Percentiles rank a stretch among this genome's conserved stretches.
Evolutionary conservation across 1,140 invertebrate species (phyloP).

Genomic region (Tetranychus cinnabarinus): DNA sequence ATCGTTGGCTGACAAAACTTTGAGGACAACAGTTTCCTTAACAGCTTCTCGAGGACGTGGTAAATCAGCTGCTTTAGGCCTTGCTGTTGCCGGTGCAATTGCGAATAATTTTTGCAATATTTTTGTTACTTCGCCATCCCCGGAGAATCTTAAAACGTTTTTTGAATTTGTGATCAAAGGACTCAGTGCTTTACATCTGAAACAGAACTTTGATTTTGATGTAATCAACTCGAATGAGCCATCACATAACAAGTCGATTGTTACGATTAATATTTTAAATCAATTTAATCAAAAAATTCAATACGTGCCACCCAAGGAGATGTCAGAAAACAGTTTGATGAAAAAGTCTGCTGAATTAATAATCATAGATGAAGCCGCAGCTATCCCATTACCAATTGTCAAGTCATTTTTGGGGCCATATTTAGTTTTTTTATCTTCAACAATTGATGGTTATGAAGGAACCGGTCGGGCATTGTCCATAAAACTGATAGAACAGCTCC

Average conservation of each 20-base stretch:
- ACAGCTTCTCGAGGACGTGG: slow-evolving; percentile 90
- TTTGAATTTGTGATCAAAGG: slow-evolving; percentile 96
- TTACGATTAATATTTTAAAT: slow-evolving; percentile 64
- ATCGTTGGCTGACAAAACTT: slow-evolving; percentile 72
- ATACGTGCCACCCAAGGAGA: slow-evolving; percentile 83
- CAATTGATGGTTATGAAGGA: slow-evolving; percentile 95
- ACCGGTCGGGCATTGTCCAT: slow-evolving; percentile 85
- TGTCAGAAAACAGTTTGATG: slow-evolving; percentile 28
- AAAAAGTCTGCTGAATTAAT: slow-evolving; percentile 61
- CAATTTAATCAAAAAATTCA: slow-evolving; percentile 93
- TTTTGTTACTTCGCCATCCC: slow-evolving; percentile 90
- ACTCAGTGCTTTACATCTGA: slow-evolving; percentile 56
- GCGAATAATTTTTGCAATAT: slow-evolving; percentile 83
- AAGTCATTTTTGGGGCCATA: slow-evolving; percentile 75
- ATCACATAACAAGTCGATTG: slow-evolving; percentile 87
- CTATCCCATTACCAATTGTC: slow-evolving; percentile 83
- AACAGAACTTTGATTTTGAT: slow-evolving; percentile 89
- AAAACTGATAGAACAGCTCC: slow-evolving; percentile 75
- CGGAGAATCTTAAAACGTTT: slow-evolving; percentile 90
- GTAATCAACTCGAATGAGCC: slow-evolving; percentile 85
- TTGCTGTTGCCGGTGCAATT: slow-evolving; percentile 47
- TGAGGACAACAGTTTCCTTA: slow-evolving; percentile 68
- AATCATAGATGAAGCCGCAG: slow-evolving; percentile 95
- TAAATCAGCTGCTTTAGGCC: slow-evolving; percentile 90
- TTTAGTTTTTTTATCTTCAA: slow-evolving; percentile 84